Conservation (phyloP, 2,797 vertebrate genomes). For the Garrulus glandarius region DNA sequence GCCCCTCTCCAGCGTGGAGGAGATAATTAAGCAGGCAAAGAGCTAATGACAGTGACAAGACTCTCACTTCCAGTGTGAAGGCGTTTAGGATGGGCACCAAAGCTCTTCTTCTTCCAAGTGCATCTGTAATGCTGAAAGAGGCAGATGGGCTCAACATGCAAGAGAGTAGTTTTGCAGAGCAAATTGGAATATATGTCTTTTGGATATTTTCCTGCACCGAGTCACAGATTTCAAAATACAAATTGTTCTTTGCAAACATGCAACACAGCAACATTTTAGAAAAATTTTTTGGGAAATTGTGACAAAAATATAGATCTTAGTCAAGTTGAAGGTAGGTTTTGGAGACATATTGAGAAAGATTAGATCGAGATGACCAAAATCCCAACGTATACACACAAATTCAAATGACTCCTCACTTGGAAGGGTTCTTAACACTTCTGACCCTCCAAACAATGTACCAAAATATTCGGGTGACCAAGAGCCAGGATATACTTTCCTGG, state of each 20-base stretch:
- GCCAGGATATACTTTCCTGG: background rate
- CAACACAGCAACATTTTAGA: background rate
- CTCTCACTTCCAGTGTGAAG: background rate
- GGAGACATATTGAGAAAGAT: background rate
- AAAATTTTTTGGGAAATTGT: background rate
- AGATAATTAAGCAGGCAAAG: slow-evolving; percentile 46
- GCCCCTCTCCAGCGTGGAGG: background rate
- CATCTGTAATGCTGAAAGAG: background rate
- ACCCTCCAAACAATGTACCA: accelerated
- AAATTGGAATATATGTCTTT: background rate
- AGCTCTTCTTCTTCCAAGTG: background rate
- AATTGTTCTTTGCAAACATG: background rate
- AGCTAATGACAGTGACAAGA: slow-evolving; percentile 17
- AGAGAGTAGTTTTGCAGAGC: background rate
- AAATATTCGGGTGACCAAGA: background rate
- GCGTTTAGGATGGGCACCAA: background rate
- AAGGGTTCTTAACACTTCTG: background rate
- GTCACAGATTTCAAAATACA: background rate
- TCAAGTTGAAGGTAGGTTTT: background rate
- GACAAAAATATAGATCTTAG: background rate
- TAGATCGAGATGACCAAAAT: background rate
- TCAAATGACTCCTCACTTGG: background rate
- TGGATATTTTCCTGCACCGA: background rate
- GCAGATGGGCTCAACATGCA: accelerated
- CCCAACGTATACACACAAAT: background rate